These are phyloP conservation scores for Odocoileus hemionus DNA, from an alignment of 2,113 vertebrate genomes.

Conservation along the genomic window DNA sequence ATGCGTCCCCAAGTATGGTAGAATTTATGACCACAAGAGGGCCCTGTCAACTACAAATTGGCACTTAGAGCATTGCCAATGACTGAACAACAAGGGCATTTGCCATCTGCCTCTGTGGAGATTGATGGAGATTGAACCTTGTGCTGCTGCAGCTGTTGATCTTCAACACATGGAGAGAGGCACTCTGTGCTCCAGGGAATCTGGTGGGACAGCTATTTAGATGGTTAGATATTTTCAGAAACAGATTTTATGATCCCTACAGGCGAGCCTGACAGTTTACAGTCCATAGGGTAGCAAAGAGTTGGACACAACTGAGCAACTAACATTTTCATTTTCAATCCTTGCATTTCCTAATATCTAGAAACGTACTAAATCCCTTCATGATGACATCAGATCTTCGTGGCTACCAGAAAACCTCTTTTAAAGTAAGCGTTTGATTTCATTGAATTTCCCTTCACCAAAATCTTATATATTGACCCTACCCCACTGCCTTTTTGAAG, in stretches of 20 bases:
- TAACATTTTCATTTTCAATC: neutral
- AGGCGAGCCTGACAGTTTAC: neutral
- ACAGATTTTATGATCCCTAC: neutral
- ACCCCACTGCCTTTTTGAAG: neutral
- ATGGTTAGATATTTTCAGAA: neutral
- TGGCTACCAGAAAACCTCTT: neutral
- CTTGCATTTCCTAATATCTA: neutral
- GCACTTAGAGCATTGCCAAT: neutral
- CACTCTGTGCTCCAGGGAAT: neutral
- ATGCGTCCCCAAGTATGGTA: neutral
- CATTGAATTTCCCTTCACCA: neutral
- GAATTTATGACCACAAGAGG: neutral
- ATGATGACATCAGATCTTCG: neutral
- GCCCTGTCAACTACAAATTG: neutral
- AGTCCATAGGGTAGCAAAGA: neutral
- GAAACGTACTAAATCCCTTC: neutral
- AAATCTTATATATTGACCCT: neutral
- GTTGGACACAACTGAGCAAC: neutral
- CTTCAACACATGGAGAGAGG: neutral
- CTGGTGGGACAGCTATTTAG: neutral
- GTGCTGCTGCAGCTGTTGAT: neutral
- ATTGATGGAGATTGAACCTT: fast-evolving
- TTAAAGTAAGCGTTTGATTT: neutral
- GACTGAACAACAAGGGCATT: neutral
- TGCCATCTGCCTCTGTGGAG: neutral